Evolutionary conservation across 2,888 invertebrate species (phyloP), one percentile per base, ranked within the genome.

Genomic region (Crocallis elinguaria): DNA sequence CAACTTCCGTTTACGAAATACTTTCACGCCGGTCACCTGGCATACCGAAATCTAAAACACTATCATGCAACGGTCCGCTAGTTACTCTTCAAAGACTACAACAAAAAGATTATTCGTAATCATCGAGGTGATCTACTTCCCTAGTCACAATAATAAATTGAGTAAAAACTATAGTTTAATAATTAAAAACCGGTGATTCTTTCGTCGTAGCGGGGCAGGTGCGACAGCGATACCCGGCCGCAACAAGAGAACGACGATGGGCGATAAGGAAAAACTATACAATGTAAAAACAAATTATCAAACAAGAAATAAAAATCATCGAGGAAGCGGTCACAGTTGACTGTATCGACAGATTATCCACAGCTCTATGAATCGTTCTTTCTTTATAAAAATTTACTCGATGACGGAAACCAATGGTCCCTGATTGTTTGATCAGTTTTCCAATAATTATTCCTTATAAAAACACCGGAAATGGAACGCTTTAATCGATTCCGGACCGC

Each of bases 321-420:
- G 85, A 88, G 89, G 90, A 89, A 90, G 82, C 84, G 80, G 90
- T 90, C 87, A 89, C 91, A 91, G 83, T 88, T 79, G 82, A 82
- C 82, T 87, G 88, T 89, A 71, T 82, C 75, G 67, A 79, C 81
- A 82, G 86, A 87, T 88, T 86, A 85, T 86, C 84, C 71, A 84
- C 83, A 84, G 84, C 77, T 70, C 78, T 86, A 82, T 84, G 77
- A 82, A 74, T 76, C 69, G 76, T 73, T 53, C 46, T 81, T 84
- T 82, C 75, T 84, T 84, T 81, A 77, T 48, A 71, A 78, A 78
- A 82, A 80, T 78, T 80, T 69, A 70, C 72, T 69, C 70, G 74
- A 78, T 79, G 77, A 81, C 82, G 83, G 84, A 87, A 87, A 83
- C 79, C 71, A 76, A 67, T 70, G 76, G 79, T 84, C 84, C 83